Conservation (phyloP, 2,797 vertebrate species). For the Zalophus californianus region DNA sequence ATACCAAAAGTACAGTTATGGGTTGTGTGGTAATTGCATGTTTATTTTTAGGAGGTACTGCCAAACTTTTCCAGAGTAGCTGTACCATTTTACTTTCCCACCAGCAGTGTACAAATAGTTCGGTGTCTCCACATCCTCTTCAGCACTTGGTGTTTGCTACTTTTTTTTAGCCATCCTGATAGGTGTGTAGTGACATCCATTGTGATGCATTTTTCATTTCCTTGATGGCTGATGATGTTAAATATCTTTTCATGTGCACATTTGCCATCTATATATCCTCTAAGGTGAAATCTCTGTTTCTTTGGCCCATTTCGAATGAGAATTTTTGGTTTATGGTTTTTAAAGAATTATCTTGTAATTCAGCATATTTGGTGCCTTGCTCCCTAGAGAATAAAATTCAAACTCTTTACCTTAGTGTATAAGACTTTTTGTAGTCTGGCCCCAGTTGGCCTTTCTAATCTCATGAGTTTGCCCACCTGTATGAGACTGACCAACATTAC, state of each 20-base stretch:
- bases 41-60: conserved; percentile 40
- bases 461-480: not conserved
- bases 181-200: not conserved
- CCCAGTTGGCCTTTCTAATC: not conserved
- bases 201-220: not conserved
- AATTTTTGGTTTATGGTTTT: not conserved
- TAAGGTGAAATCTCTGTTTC: not conserved
- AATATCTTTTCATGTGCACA: not conserved
- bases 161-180: not conserved
- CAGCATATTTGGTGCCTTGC: not conserved
- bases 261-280: not conserved
- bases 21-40: not conserved
- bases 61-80: not conserved
- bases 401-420: not conserved
- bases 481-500: not conserved
- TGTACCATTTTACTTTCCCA: not conserved
- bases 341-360: not conserved
- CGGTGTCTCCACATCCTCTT: not conserved
- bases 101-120: not conserved
- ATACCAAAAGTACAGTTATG: not conserved
- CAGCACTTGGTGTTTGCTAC: not conserved
- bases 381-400: not conserved
- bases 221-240: not conserved
- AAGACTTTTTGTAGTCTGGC: not conserved
- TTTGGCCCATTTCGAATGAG: conserved; percentile 3